Percentiles rank a stretch among this genome's conserved stretches.
Evolutionary conservation across 1,140 invertebrate genomes (phyloP).

Genomic region (Eumaeus atala): DNA sequence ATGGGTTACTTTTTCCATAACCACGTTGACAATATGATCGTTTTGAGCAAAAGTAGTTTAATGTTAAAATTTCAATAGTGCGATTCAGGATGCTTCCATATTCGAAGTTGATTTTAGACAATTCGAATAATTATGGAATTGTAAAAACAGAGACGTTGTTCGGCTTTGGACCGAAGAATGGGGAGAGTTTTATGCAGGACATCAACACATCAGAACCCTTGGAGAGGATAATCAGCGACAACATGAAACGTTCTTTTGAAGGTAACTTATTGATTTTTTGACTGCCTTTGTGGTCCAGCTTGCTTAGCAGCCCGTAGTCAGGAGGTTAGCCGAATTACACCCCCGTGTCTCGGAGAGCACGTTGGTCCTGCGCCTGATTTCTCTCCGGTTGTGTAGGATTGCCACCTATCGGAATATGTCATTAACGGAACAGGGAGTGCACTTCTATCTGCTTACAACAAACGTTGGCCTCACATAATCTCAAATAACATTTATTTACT

Average conservation of each 20-base stretch:
- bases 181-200: constrained; percentile 1
- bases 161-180: constrained; percentile 28
- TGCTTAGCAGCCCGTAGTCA: too few species aligned
- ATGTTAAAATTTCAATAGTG: not conserved
- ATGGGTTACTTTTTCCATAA: not conserved
- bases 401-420: too few species aligned
- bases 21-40: too few species aligned
- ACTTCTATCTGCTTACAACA: too few species aligned
- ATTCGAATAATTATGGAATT: constrained; percentile 42
- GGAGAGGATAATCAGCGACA: constrained; percentile 31
- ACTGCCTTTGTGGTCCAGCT: too few species aligned
- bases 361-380: too few species aligned
- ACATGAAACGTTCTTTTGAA: constrained; percentile 17
- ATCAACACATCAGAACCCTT: constrained; percentile 11
- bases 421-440: too few species aligned
- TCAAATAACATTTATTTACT: too few species aligned
- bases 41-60: not conserved
- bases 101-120: constrained; percentile 38
- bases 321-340: too few species aligned
- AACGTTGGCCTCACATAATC: too few species aligned
- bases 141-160: constrained; percentile 45
- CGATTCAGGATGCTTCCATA: constrained; percentile 37
- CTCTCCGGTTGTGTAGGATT: too few species aligned
- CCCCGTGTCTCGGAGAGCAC: too few species aligned
- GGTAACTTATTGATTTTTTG: not conserved